Evolutionary conservation across 2,888 invertebrate genomes (phyloP).

Genomic region (Branchipolynoe longqiensis): DNA sequence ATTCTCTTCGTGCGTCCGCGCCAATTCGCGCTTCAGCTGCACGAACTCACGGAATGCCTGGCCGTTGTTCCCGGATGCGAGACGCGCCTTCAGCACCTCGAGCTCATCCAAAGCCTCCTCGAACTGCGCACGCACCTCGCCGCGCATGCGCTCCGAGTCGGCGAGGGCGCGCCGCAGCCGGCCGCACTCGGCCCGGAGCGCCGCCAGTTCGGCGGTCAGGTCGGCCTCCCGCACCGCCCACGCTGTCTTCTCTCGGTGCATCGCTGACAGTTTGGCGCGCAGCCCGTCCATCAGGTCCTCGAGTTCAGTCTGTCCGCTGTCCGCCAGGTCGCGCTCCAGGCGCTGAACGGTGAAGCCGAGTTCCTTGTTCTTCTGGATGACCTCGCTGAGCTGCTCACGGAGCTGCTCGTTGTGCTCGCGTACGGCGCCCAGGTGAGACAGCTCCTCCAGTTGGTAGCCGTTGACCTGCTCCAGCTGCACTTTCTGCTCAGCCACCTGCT

Average conservation of each 20-base stretch:
- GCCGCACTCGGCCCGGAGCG: slow-evolving; percentile 67
- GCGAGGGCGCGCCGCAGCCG: slow-evolving; percentile 68
- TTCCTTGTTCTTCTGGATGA: slow-evolving; percentile 74
- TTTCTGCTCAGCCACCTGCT: slow-evolving; percentile 68
- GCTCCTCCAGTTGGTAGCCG: slow-evolving; percentile 62
- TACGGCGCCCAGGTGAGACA: slow-evolving; percentile 69
- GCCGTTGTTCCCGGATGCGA: slow-evolving; percentile 68
- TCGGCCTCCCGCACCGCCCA: slow-evolving; percentile 61
- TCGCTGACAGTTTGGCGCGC: slow-evolving; percentile 69
- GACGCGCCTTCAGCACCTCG: slow-evolving; percentile 65
- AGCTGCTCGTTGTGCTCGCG: slow-evolving; percentile 69
- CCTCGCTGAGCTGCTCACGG: slow-evolving; percentile 69
- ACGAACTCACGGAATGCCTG: slow-evolving; percentile 78
- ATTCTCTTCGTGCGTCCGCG: slow-evolving; percentile 74
- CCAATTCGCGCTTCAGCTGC: slow-evolving; percentile 75
- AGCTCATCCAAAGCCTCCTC: slow-evolving; percentile 71
- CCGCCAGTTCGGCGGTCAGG: slow-evolving; percentile 61
- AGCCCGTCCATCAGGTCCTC: slow-evolving; percentile 68
- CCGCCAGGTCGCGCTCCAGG: slow-evolving; percentile 69
- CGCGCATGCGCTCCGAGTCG: slow-evolving; percentile 71
- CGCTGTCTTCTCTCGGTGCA: slow-evolving; percentile 68
- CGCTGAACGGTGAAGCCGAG: slow-evolving; percentile 66
- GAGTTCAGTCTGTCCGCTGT: slow-evolving; percentile 68
- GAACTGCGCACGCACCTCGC: slow-evolving; percentile 71
- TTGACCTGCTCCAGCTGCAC: slow-evolving; percentile 64